These are phyloP conservation scores for Saccostrea glomerata DNA, from an alignment of 1,140 invertebrate species.

Conservation along the genomic window DNA sequence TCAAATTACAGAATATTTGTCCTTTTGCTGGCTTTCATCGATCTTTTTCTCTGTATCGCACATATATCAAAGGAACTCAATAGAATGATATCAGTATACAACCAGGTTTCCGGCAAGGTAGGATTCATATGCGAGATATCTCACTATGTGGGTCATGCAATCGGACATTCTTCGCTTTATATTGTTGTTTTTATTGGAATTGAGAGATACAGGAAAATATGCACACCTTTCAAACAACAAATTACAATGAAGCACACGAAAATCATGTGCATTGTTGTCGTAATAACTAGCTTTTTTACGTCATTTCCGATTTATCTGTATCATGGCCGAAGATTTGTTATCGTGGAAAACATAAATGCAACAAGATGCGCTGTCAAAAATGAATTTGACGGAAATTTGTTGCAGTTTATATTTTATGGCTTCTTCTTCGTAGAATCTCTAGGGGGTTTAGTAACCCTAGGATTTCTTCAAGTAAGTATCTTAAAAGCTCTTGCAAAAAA, in stretches of 20 bases:
- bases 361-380: conserved; percentile 10
- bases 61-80: neutral
- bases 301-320: neutral
- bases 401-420: neutral
- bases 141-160: neutral
- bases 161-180: neutral
- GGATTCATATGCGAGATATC: neutral
- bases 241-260: neutral
- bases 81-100: neutral
- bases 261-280: neutral
- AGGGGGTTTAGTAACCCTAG: neutral
- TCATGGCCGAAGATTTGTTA: neutral
- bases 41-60: neutral
- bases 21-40: neutral
- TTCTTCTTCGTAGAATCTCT: neutral
- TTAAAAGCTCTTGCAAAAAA: neutral
- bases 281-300: neutral
- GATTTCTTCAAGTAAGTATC: neutral
- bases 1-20: neutral
- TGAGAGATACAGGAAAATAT: neutral
- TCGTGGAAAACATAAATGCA: neutral
- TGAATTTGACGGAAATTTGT: neutral
- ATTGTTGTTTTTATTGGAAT: neutral
- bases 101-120: neutral
- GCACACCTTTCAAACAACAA: neutral